Base-by-base conservation (phyloP, 1,140 invertebrate species). In the Gonatopus flavifemur region DNA sequence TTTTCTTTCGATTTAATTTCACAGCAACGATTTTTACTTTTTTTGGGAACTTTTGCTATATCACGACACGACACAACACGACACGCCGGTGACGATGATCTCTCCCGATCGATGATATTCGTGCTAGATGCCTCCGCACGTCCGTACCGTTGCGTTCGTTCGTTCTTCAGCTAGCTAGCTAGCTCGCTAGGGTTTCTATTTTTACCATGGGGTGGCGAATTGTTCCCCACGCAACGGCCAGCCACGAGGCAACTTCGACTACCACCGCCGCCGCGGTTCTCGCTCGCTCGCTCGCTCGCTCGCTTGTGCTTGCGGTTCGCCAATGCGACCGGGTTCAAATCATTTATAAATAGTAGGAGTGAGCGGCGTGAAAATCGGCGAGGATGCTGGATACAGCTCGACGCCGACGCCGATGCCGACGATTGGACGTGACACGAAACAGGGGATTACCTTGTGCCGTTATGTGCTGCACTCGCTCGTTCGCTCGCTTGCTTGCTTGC, bases 141-240 rank as follows among this genome's bases (percentile, higher is more conserved):
- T 40, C n/a, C 7, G 25, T 45, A 28, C 28, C 12, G 49, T 31
- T 32, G 38, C 32, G 24, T 46, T 7, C 42, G 48, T 40, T 4
- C 30, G 22, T 51, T 24, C 48, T 55, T 53, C 58, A 57, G 56
- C 65, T 69, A 66, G 74, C 71, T 72, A 55, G 63, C 67, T 69
- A 66, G 69, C n/a, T n/a, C n/a, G n/a, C n/a, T n/a, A n/a, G 60
- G 64, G 70, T 58, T 67, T 69, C 75, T 77, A 77, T 77, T 77
- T 77, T 72, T 77, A 77, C 59, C 72, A 74, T 75, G 69, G 72
- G 69, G 69, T 72, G 59, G 68, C 66, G 66, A 68, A 75, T 73
- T 70, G 73, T 77, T 74, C 62, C 62, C 62, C 60, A 65, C 62
- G 40, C 53, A 25, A 46, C n/a, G 49, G 24, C 30, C 38, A 52